Conservation (phyloP, 1,140 invertebrate species). For the Apis dorsata region DNA sequence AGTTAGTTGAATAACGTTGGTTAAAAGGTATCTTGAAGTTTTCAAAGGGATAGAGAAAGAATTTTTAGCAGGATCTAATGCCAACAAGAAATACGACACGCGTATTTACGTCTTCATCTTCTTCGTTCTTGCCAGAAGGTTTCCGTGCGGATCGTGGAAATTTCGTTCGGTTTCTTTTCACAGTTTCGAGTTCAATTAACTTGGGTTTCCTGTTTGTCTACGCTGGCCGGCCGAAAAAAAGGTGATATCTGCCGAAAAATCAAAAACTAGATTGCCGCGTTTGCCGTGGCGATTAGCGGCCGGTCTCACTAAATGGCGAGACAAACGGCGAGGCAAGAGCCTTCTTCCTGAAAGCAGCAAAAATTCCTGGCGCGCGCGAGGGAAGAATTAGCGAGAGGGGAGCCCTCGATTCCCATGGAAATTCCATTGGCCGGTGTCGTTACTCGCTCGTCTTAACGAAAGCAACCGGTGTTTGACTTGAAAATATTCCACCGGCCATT, state of each 20-base stretch:
- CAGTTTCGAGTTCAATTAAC: background rate
- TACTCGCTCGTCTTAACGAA: constrained; percentile 35
- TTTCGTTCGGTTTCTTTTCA: background rate
- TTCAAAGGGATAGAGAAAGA: too few species aligned
- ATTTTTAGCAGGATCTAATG: too few species aligned
- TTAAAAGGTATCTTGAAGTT: too few species aligned
- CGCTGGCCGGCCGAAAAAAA: background rate
- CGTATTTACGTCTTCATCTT: background rate
- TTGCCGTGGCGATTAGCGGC: constrained; percentile 21
- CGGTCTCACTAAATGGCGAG: constrained; percentile 6
- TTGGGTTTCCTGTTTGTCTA: constrained; percentile 24
- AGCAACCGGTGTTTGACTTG: constrained; percentile 34
- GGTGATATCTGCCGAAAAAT: constrained; percentile 7
- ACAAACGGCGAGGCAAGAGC: background rate
- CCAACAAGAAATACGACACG: too few species aligned
- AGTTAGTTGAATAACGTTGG: too few species aligned
- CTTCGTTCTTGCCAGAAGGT: background rate
- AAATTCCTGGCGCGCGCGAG: constrained; percentile 13
- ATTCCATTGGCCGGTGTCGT: constrained; percentile 27
- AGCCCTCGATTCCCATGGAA: background rate
- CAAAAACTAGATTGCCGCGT: constrained; percentile 33
- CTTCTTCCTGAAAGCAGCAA: constrained; percentile 25
- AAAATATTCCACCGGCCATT: constrained; percentile 24
- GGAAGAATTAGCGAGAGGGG: background rate
- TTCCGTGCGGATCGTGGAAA: background rate